These are phyloP conservation scores for Acipenser oxyrinchus DNA, from an alignment of 2,797 vertebrate genomes.

Conservation along the genomic window DNA sequence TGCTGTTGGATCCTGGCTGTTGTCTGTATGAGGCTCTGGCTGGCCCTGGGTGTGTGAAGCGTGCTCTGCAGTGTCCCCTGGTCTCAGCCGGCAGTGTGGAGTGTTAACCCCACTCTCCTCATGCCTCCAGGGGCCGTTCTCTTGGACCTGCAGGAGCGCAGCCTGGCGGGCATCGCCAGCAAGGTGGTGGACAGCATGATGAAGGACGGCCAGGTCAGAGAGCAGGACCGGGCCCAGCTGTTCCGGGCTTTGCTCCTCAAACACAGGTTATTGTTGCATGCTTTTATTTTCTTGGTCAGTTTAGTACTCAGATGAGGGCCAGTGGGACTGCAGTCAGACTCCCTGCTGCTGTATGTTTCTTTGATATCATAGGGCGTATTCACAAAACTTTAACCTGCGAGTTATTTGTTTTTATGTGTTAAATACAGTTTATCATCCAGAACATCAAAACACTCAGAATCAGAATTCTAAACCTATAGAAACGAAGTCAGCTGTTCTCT, in stretches of 20 bases:
- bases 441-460: background rate
- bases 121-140: conserved; percentile 63
- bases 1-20: background rate
- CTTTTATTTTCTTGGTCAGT: too few relatives aligned
- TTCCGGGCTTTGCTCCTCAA: conserved; percentile 71
- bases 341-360: background rate
- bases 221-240: conserved; percentile 51
- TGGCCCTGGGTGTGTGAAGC: background rate
- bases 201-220: conserved; percentile 60
- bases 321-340: background rate
- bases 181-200: conserved; percentile 67
- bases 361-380: background rate
- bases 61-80: background rate
- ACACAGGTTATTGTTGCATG: conserved; percentile 64
- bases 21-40: background rate
- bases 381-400: background rate
- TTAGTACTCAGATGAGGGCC: background rate
- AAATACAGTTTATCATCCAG: background rate
- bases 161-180: conserved; percentile 59
- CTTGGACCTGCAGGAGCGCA: conserved; percentile 61
- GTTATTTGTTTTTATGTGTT: background rate
- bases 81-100: too few relatives aligned
- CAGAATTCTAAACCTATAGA: too few relatives aligned
- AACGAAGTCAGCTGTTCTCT: too few relatives aligned
- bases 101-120: background rate